Percentiles rank a stretch among this genome's conserved stretches.
Evolutionary conservation across 1,140 invertebrate species (phyloP).

Genomic region (Chelonus insularis): DNA sequence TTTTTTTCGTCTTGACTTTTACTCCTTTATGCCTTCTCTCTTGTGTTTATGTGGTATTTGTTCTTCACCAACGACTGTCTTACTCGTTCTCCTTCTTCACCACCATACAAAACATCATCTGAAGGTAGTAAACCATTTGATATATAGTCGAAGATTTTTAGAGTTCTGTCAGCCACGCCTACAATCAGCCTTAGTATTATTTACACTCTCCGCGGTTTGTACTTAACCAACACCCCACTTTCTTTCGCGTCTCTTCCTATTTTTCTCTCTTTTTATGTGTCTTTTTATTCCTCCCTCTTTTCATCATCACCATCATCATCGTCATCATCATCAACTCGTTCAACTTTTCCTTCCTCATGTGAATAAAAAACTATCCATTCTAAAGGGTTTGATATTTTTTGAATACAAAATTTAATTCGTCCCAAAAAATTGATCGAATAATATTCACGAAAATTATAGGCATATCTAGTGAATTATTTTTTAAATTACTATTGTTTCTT

Average conservation of each 20-base stretch:
- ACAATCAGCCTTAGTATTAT: slow-evolving; percentile 62
- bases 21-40: slow-evolving; percentile 2
- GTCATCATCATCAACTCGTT: too few relatives aligned
- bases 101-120: slow-evolving; percentile 47
- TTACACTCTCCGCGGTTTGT: slow-evolving; percentile 58
- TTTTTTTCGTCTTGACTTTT: slow-evolving; percentile 30
- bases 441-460: slow-evolving; percentile 37
- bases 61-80: slow-evolving; percentile 41
- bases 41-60: slow-evolving; percentile 37
- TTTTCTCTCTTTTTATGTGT: slow-evolving; percentile 13
- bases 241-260: slow-evolving; percentile 32
- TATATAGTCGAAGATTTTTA: slow-evolving; percentile 63
- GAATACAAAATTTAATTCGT: neutral
- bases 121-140: slow-evolving; percentile 61
- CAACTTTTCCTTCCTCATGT: too few relatives aligned
- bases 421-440: neutral
- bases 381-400: neutral
- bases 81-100: slow-evolving; percentile 39
- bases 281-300: slow-evolving; percentile 17
- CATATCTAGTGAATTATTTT: slow-evolving; percentile 42
- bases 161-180: slow-evolving; percentile 62
- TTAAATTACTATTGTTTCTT: slow-evolving; percentile 37
- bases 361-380: too few relatives aligned
- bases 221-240: slow-evolving; percentile 37
- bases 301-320: slow-evolving; percentile 5